phyloP scores from a whole-genome alignment of 2,113 vertebrate species.

The Madoqua kirkii region DNA sequence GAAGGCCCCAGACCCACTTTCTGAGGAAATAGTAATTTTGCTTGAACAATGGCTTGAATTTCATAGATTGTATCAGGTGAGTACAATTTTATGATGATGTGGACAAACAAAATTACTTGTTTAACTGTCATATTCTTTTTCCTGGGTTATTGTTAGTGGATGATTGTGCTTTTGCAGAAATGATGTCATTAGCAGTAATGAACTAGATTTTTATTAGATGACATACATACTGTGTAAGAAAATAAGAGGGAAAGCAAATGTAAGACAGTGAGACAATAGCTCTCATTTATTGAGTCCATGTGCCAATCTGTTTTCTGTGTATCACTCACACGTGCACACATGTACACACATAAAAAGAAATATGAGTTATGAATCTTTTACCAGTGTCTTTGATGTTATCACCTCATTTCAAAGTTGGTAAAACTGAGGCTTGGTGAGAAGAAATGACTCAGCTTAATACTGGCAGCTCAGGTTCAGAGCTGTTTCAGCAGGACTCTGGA shows the following conservation, averaged over 20 bases:
- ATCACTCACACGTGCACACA: no score
- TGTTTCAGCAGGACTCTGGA: no score
- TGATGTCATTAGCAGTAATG: background rate
- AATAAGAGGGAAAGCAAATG: no score
- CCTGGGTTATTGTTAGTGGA: background rate
- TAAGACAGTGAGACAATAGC: no score
- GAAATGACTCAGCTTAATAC: no score
- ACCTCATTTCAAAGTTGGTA: background rate
- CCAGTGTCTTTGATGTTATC: background rate
- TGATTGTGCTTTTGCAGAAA: background rate
- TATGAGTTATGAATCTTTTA: no score
- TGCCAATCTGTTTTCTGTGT: no score
- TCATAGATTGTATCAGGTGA: conserved; percentile 8
- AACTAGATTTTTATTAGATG: background rate
- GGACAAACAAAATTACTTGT: conserved; percentile 58
- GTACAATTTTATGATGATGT: conserved; percentile 45
- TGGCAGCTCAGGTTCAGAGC: no score
- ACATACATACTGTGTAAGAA: no score
- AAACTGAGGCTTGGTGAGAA: background rate
- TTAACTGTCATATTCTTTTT: background rate
- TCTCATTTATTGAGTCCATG: no score
- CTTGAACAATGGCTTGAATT: conserved; percentile 39
- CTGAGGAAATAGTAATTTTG: conserved; percentile 56
- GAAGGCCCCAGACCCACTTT: conserved; percentile 2
- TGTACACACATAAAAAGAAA: no score